Conservation (phyloP, 2,888 invertebrate genomes). For the Mesochorus sp. region DNA sequence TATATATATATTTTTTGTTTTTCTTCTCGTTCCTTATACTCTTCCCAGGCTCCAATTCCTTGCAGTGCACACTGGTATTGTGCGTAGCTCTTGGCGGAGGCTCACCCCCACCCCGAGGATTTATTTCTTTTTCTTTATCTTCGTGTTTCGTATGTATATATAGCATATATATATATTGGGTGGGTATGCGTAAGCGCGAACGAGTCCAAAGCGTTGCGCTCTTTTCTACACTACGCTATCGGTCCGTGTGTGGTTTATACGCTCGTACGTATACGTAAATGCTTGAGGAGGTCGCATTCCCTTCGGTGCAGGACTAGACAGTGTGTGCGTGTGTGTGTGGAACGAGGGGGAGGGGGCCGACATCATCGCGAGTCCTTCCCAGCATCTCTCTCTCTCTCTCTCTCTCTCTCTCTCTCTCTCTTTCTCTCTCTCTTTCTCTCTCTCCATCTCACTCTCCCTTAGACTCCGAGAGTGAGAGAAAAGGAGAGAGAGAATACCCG, state of each 20-base stretch:
- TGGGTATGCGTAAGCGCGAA: conserved; percentile 37
- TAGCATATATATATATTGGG: conserved; percentile 47
- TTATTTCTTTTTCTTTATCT: conserved; percentile 22
- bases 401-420: conserved; percentile 21
- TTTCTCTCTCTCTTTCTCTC: conserved; percentile 5
- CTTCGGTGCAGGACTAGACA: conserved; percentile 16
- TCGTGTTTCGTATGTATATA: conserved; percentile 24
- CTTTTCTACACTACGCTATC: not conserved
- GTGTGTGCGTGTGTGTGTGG: conserved; percentile 13
- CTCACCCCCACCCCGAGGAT: conserved; percentile 1
- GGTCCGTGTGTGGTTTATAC: not conserved
- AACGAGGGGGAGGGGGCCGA: conserved; percentile 34
- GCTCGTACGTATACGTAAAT: not conserved
- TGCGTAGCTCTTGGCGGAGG: conserved; percentile 25
- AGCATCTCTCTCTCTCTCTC: conserved; percentile 59
- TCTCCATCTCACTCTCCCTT: not conserved
- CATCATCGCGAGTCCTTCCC: conserved; percentile 52
- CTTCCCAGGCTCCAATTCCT: conserved; percentile 22
- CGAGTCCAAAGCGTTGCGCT: not conserved
- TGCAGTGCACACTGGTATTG: conserved; percentile 12
- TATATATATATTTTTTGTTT: no score
- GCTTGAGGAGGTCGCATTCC: conserved; percentile 43
- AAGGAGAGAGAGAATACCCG: conserved; percentile 38
- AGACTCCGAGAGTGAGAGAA: conserved; percentile 37
- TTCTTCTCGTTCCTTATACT: conserved; percentile 25